Evolutionary conservation across 2,888 invertebrate species (phyloP).

Genomic region (Tricholauxania praeusta): DNA sequence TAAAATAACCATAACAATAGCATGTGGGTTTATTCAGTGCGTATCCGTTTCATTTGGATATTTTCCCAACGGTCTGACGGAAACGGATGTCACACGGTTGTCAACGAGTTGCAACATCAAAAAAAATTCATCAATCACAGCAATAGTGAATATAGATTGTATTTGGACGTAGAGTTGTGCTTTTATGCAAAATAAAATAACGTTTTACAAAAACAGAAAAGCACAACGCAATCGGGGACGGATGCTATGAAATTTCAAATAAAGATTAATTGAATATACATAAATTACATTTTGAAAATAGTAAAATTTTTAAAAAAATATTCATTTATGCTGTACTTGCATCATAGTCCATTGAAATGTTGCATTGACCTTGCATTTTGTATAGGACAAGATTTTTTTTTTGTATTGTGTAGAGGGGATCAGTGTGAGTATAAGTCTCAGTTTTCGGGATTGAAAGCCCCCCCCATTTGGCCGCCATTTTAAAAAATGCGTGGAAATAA

Average conservation of each 20-base stretch:
- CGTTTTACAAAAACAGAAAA: constrained; percentile 37
- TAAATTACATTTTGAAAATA: constrained; percentile 41
- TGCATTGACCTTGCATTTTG: no score
- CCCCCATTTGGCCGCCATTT: no score
- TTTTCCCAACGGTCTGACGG: constrained; percentile 22
- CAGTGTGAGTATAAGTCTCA: no score
- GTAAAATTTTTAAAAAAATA: constrained; percentile 29
- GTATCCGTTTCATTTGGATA: constrained; percentile 11
- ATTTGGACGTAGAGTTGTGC: no score
- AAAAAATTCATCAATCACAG: background rate
- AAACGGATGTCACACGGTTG: constrained; percentile 25
- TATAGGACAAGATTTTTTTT: no score
- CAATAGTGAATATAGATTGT: background rate
- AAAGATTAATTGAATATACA: constrained; percentile 21
- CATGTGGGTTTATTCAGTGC: constrained; percentile 19
- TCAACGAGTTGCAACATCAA: constrained; percentile 1
- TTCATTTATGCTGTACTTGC: no score
- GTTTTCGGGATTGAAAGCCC: no score
- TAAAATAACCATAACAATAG: background rate
- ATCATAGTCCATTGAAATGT: no score
- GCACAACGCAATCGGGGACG: constrained; percentile 34
- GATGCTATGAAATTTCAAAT: constrained; percentile 26
- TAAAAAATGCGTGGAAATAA: no score
- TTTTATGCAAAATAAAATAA: constrained; percentile 37
- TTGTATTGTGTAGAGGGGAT: no score